Evolutionary conservation across 2,113 vertebrate species (phyloP), one percentile per base, ranked within the genome.

Genomic region (Ochotona princeps): DNA sequence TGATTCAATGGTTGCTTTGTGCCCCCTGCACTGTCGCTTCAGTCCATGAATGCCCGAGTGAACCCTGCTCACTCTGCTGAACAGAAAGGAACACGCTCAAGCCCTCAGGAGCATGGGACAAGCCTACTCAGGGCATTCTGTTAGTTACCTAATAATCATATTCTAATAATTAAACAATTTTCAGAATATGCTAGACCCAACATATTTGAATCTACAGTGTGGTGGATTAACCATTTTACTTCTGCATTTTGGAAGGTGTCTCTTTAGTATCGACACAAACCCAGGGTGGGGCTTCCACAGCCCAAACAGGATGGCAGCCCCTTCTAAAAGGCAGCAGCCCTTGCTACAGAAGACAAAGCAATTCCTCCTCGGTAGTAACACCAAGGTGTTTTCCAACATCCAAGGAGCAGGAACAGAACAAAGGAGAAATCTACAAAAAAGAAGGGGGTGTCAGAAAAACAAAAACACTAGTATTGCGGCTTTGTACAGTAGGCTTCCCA

Each of bases 11-110:
- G 10, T 2, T 21, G 51, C 47, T 49, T 35, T 38, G 54, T 17
- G 2, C 18, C 26, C 5, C 20, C 32, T 72, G 30, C 9, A 12
- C 2, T 60, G 78, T 67, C 21, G n/a, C 18, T 20, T 28, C n/a
- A 73, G 20, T 8, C 28, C 54, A 12, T 51, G 65, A 79, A 23
- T 13, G 23, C 9, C 2, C 28, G 8, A 20, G 47, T 12, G 15
- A 44, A 51, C 1, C 9, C 4, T 13, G 67, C 26, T 57, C 25
- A 6, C 38, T 7, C 0, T 1, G 38, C 17, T 15, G 28, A 66
- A 74, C 0, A 61, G 38, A 87, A 10, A 57, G 6, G 38, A 32
- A 17, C 10, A 2, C 4, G 23, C 0, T 57, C 51, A 78, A 51
- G 17, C 14, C 61, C 83, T 73, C 35, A 23, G 25, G 57, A 72